phyloP scores from a whole-genome alignment of 2,113 vertebrate genomes.

The Pycnonotus jocosus region DNA sequence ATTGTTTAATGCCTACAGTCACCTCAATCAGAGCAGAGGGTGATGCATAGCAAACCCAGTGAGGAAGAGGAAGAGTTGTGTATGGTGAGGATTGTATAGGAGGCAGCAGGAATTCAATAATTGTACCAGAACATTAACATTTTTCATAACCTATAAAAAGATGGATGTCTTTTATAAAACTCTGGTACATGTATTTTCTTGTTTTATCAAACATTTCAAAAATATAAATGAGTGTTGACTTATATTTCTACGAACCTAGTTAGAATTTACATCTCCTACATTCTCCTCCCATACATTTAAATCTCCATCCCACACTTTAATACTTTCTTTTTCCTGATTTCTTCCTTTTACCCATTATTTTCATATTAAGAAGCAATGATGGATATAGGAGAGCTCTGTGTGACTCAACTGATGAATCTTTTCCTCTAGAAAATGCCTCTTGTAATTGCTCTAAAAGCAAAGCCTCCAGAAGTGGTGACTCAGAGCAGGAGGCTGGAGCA shows the following conservation, averaged over 20 bases:
- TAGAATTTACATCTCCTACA: background rate
- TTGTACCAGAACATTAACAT: background rate
- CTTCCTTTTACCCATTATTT: background rate
- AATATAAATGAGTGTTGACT: background rate
- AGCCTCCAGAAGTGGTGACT: background rate
- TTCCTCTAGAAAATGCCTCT: background rate
- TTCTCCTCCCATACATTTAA: background rate
- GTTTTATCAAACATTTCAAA: background rate
- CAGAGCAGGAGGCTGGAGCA: background rate
- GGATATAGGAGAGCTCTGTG: background rate
- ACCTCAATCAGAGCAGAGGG: background rate
- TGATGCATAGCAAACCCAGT: background rate
- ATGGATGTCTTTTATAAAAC: background rate
- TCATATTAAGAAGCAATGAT: background rate
- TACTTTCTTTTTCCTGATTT: background rate
- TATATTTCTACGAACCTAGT: background rate
- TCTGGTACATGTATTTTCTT: background rate
- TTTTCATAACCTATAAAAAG: background rate
- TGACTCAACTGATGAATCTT: background rate
- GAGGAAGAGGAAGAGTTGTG: background rate
- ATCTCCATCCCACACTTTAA: background rate
- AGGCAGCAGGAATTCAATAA: background rate
- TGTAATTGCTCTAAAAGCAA: background rate
- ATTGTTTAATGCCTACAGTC: background rate
- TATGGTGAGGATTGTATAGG: no score